phyloP scores from a whole-genome alignment of 2,113 vertebrate species.

The Agapornis roseicollis region DNA sequence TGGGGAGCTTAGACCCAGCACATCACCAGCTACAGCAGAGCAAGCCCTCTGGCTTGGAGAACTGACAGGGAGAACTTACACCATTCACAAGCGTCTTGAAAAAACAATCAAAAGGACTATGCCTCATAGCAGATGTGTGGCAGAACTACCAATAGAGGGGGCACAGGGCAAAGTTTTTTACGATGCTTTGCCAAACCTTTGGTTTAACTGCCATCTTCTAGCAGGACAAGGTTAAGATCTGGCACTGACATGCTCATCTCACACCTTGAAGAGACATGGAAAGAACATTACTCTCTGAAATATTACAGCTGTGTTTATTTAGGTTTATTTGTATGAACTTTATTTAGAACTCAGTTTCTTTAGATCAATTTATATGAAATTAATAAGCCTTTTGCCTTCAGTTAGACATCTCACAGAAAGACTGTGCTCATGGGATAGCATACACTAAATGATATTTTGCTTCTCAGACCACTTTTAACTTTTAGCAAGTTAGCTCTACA shows the following conservation, averaged over 20 bases:
- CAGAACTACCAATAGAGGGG: background rate
- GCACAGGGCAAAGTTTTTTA: background rate
- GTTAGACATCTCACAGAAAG: background rate
- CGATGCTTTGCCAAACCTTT: background rate
- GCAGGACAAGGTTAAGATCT: background rate
- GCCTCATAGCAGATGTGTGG: background rate
- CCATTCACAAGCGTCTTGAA: background rate
- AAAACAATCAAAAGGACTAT: background rate
- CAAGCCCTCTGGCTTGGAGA: background rate
- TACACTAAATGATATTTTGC: background rate
- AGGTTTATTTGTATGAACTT: conserved; percentile 28
- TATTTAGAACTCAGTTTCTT: conserved; percentile 24
- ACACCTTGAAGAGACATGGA: background rate
- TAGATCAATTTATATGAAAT: background rate
- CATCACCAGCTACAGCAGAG: accelerated
- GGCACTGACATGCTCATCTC: background rate
- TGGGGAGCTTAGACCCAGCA: background rate
- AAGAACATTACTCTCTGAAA: background rate
- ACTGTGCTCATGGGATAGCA: background rate
- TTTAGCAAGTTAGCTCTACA: background rate
- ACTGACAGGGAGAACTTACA: background rate
- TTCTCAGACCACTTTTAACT: background rate
- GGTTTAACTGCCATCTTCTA: background rate
- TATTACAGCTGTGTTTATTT: conserved; percentile 28
- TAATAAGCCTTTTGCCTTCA: background rate